A percentile compares a stretch with the other conserved stretches of the same genome.
Conservation (phyloP, 1,140 invertebrate species). For the Rhynchophorus ferrugineus region DNA sequence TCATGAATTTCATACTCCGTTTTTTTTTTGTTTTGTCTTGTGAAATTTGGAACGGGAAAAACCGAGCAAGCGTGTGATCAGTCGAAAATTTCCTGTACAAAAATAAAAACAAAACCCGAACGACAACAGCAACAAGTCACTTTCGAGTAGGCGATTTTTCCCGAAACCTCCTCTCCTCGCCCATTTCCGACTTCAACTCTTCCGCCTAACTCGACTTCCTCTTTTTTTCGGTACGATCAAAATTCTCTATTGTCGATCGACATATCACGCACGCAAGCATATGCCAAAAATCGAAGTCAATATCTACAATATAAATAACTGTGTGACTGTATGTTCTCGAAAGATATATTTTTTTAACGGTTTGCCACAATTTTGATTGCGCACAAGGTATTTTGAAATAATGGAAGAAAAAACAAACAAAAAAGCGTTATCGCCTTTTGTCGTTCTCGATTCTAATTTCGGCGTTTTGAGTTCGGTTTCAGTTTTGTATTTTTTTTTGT, state of each 20-base stretch:
- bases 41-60: too few species aligned
- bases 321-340: constrained; percentile 30
- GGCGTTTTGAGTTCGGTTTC: not conserved
- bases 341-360: constrained; percentile 34
- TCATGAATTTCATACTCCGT: constrained; percentile 35
- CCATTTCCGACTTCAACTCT: constrained; percentile 1
- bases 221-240: constrained; percentile 23
- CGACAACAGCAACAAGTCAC: too few species aligned
- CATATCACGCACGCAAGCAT: constrained; percentile 30
- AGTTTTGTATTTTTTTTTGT: constrained; percentile 10
- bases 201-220: constrained; percentile 7
- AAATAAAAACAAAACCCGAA: constrained; percentile 17
- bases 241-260: constrained; percentile 24
- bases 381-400: constrained; percentile 28
- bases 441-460: not conserved
- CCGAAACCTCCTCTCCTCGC: not conserved
- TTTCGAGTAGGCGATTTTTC: too few species aligned
- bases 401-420: constrained; percentile 3
- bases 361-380: constrained; percentile 25
- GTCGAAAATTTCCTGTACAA: constrained; percentile 24
- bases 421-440: not conserved
- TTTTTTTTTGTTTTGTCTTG: too few species aligned
- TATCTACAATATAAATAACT: constrained; percentile 38
- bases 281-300: constrained; percentile 43
- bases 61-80: constrained; percentile 33